Percentiles rank a stretch among this genome's conserved stretches.
Evolutionary conservation across 2,888 invertebrate genomes (phyloP).

Genomic region (Xylota segnis): DNA sequence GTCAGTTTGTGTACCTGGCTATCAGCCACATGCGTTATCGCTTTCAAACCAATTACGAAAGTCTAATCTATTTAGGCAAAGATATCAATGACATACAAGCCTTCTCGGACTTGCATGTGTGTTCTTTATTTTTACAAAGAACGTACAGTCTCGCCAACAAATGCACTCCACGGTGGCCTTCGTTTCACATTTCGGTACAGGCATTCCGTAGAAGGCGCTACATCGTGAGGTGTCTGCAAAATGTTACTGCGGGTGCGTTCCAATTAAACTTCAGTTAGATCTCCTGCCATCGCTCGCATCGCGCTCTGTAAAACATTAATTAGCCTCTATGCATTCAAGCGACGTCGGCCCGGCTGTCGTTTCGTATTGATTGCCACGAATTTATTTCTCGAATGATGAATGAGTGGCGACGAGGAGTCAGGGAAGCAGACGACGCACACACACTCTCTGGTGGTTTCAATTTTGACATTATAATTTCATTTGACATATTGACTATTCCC

Average conservation of each 20-base stretch:
- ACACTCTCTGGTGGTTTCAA: constrained; percentile 31
- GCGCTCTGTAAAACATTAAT: constrained; percentile 41
- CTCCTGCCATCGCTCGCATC: neutral
- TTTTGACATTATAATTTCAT: constrained; percentile 66
- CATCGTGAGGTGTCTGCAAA: constrained; percentile 36
- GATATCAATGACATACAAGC: constrained; percentile 44
- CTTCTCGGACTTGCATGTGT: constrained; percentile 10
- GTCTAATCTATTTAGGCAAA: constrained; percentile 46
- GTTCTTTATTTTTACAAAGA: constrained; percentile 22
- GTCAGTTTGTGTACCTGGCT: constrained; percentile 6
- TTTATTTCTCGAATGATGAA: constrained; percentile 64
- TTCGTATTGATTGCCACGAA: constrained; percentile 66
- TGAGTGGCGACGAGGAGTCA: constrained; percentile 49
- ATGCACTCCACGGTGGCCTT: constrained; percentile 39
- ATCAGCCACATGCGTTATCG: constrained; percentile 18
- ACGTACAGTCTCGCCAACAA: constrained; percentile 20
- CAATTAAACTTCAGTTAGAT: constrained; percentile 50
- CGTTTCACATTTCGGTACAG: too few species aligned
- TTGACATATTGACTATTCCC: constrained; percentile 62
- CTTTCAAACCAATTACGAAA: constrained; percentile 27
- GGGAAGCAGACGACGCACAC: constrained; percentile 50
- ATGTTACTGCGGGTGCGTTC: constrained; percentile 53
- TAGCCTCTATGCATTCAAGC: constrained; percentile 66
- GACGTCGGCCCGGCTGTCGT: constrained; percentile 19
- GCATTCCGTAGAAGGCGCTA: constrained; percentile 35